Evolutionary conservation across 1,140 invertebrate genomes (phyloP), one percentile per base, ranked within the genome.

Genomic region (Stegodyphus mimosarum): DNA sequence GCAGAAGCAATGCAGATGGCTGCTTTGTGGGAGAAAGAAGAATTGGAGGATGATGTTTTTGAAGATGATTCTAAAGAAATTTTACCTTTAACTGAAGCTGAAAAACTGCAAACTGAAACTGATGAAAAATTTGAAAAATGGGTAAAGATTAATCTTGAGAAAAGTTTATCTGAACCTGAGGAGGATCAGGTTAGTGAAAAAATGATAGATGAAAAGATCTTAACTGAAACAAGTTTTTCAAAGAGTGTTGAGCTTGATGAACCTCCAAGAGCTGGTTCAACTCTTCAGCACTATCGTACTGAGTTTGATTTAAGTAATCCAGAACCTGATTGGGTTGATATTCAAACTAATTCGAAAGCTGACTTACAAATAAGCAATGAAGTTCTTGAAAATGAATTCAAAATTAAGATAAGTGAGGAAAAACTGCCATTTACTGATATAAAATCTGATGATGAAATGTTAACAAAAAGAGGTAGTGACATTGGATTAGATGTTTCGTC

Each of bases 11-110:
- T 60, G 50, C 66, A 86, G 18, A 86, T 86, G 83, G 83, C 83
- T 33, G 74, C 83, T 52, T 52, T 86, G 11, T 86, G 83, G 83
- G 83, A 78, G 50, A 86, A 86, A 53, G 83, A 86, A 52, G 83
- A 86, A 17, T n/a, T 86, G 5, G 74, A 71, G 10, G 83, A 86
- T 64, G 83, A 86, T 52, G 83, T 86, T 5, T 86, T 86, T 73
- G 83, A 86, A 55, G 83, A 86, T 48, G 83, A 84, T 13, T 33
- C 67, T 50, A 71, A 75, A 64, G 66, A 64, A 67, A n/a, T 48
- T 7, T 10, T 60, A n/a, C 18, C 33, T 1, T n/a, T 15, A 64
- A 74, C 51, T 18, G 83, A 86, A 33, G 33, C 64, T 60, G 83
- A 84, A 10, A 63, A 49, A 52, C 6, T 69, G 15, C 69, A 49